A percentile compares a stretch with the other conserved stretches of the same genome.
Evolutionary conservation across 2,888 invertebrate genomes (phyloP).

Genomic region (Salpingus planirostris): DNA sequence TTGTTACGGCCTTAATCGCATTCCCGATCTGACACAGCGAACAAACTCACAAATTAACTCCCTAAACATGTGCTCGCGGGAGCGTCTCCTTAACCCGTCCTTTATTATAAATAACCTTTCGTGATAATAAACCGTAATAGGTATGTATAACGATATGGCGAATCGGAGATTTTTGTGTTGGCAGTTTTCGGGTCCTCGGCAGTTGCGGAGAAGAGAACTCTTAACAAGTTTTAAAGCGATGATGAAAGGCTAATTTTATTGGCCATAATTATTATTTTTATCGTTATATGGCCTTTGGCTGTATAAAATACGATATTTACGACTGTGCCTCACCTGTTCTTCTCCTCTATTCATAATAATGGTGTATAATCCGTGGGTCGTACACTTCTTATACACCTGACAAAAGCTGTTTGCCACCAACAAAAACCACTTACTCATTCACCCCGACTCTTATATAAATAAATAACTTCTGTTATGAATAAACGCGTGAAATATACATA

Average conservation of each 20-base stretch:
- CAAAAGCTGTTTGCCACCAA: slow-evolving; percentile 25
- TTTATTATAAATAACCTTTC: too few species aligned
- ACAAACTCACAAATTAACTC: slow-evolving; percentile 38
- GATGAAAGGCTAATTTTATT: slow-evolving; percentile 30
- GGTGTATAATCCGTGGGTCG: slow-evolving; percentile 21
- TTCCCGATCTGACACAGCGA: slow-evolving; percentile 32
- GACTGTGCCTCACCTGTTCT: slow-evolving; percentile 29
- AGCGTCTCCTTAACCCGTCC: too few species aligned
- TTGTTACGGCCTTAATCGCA: slow-evolving; percentile 31
- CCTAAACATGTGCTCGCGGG: slow-evolving; percentile 31
- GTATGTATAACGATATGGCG: too few species aligned
- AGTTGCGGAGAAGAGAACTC: too few species aligned
- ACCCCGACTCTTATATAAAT: slow-evolving; percentile 19
- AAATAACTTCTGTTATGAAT: slow-evolving; percentile 23
- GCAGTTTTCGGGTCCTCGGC: too few species aligned
- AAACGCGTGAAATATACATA: slow-evolving; percentile 23
- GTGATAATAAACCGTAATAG: too few species aligned
- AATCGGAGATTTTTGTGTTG: too few species aligned
- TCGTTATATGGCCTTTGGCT: slow-evolving; percentile 24
- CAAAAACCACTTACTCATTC: slow-evolving; percentile 23
- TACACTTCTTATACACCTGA: slow-evolving; percentile 23
- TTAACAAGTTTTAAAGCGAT: slow-evolving; percentile 24
- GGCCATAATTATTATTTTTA: slow-evolving; percentile 31
- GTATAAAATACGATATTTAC: slow-evolving; percentile 30
- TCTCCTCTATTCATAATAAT: slow-evolving; percentile 25